Evolutionary conservation across 1,140 invertebrate species (phyloP).

Genomic region (Armadillidium nasatum): DNA sequence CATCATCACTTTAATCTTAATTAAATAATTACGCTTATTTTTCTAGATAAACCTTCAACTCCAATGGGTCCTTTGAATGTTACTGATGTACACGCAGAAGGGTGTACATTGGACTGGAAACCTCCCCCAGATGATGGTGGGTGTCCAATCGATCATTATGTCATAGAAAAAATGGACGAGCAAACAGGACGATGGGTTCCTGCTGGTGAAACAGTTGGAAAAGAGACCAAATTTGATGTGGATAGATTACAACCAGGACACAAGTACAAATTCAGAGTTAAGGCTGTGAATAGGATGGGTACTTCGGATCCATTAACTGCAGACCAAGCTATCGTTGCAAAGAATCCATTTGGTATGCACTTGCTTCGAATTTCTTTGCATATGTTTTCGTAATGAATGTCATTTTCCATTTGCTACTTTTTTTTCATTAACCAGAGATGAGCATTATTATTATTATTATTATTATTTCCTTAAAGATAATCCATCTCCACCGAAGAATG

Average conservation of each 20-base stretch:
- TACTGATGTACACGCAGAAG: conserved; percentile 75
- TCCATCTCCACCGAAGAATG: conserved; percentile 35
- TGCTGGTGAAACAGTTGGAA: conserved; percentile 79
- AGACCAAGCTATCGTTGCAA: conserved; percentile 85
- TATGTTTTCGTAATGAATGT: no score
- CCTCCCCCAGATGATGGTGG: conserved; percentile 87
- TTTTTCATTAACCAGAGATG: no score
- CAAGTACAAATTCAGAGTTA: conserved; percentile 93
- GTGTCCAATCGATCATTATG: conserved; percentile 80
- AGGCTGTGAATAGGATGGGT: conserved; percentile 92
- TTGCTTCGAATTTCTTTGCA: neutral
- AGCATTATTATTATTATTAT: no score
- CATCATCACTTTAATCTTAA: neutral
- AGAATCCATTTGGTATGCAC: conserved; percentile 89
- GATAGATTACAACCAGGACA: conserved; percentile 79
- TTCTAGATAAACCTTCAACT: conserved; percentile 70
- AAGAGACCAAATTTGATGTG: conserved; percentile 64
- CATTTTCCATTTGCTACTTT: no score
- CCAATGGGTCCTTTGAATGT: conserved; percentile 89
- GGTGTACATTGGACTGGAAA: conserved; percentile 79
- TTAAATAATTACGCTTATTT: neutral
- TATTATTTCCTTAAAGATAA: neutral
- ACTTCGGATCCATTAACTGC: conserved; percentile 88
- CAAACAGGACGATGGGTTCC: conserved; percentile 87
- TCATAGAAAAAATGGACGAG: conserved; percentile 92